Conservation (phyloP, 2,797 vertebrate genomes). For the Mus minutoides region DNA sequence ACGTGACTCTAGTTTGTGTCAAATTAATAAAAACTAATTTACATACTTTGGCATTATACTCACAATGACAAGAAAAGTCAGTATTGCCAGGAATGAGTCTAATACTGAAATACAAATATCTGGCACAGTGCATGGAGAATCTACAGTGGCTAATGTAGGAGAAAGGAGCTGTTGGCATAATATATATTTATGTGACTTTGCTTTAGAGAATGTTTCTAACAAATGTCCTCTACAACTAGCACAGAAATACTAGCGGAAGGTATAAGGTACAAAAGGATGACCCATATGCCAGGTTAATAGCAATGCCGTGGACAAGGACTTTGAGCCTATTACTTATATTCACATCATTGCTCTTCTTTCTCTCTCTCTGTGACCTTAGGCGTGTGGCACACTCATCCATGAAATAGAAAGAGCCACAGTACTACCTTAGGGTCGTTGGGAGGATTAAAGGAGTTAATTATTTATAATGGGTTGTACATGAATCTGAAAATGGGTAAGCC, state of each 20-base stretch:
- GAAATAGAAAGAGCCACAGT: not conserved
- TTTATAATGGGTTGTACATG: not conserved
- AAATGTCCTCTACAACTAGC: not conserved
- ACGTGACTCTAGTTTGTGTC: not conserved
- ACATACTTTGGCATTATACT: not conserved
- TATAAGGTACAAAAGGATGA: not conserved
- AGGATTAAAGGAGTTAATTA: conserved; percentile 37
- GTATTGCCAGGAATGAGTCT: not conserved
- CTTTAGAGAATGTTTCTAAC: no score
- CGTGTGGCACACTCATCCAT: not conserved
- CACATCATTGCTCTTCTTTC: not conserved
- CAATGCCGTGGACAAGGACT: not conserved
- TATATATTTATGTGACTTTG: not conserved
- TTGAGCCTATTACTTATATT: not conserved
- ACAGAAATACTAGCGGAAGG: not conserved
- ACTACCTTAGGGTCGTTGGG: not conserved
- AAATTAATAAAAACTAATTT: not conserved
- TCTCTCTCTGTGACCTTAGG: not conserved
- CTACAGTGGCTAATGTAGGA: not conserved
- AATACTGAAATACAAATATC: not conserved
- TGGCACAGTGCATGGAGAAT: not conserved
- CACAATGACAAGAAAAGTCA: not conserved
- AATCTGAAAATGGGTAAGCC: not conserved
- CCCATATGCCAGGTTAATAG: accelerated
- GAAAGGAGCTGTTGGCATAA: accelerated